Evolutionary conservation across 2,113 vertebrate genomes (phyloP).

Genomic region (Chaetodon trifascialis): DNA sequence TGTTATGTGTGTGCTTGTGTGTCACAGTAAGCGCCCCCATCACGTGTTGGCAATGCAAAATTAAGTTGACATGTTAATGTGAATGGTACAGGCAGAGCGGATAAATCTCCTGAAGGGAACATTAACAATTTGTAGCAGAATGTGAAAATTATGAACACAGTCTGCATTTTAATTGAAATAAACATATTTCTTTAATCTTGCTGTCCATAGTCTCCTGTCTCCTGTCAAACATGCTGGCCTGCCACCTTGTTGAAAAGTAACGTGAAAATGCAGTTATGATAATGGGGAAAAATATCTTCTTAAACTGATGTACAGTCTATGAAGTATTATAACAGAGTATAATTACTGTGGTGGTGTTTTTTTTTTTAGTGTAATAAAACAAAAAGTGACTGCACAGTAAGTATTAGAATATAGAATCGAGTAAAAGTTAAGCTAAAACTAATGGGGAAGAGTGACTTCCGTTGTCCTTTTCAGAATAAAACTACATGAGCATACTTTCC

Average conservation of each 20-base stretch:
- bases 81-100: neutral
- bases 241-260: neutral
- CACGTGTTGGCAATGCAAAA: neutral
- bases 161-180: constrained; percentile 11
- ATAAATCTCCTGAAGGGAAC: neutral
- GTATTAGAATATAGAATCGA: neutral
- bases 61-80: neutral
- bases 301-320: neutral
- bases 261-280: neutral
- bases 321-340: neutral
- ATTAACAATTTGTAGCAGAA: neutral
- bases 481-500: neutral
- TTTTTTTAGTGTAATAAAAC: neutral
- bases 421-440: neutral
- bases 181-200: neutral
- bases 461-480: constrained; percentile 1
- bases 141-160: neutral
- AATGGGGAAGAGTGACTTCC: neutral
- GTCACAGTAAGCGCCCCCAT: neutral
- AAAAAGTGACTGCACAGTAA: neutral
- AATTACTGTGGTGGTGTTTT: neutral
- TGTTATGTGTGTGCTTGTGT: accelerated
- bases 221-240: neutral
- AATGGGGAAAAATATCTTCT: neutral
- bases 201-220: neutral